Evolutionary conservation across 2,888 invertebrate species (phyloP), one percentile per base, ranked within the genome.

Genomic region (Hirudinaria manillensis): DNA sequence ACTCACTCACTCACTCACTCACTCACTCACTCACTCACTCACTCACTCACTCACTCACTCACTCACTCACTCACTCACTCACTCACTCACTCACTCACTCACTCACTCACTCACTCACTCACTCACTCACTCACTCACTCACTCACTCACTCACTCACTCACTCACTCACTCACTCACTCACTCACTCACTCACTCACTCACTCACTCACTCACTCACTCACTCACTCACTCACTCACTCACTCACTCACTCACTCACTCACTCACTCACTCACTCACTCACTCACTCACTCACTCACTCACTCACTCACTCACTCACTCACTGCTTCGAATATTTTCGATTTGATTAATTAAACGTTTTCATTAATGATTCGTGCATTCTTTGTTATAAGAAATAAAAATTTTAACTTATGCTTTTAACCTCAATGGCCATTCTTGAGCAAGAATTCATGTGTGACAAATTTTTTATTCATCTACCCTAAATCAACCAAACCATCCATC

Each of bases 1-100:
- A 21, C 32, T 24, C 67, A 29, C 72, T 36, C 72, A 65, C 56
- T 72, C 72, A 27, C 61, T 72, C 73, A 65, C 36, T 68, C 32
- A n/a, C 61, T 73, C 29, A 51, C 27, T 7, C 19, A 24, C 34
- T 55, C 24, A 45, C 51, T n/a, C 13, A 24, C n/a, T n/a, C 29
- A 4, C 1, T 61, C n/a, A 6, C n/a, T 61, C 13, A 27, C 4
- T 24, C n/a, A 2, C 1, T 16, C 13, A 21, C 24, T 29, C 24
- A 13, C n/a, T 10, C n/a, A 2, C 61, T 27, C 13, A 61, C 24
- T 27, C 3, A 21, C 56, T 56, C 56, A 16, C 13, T 6, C 21
- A 16, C 3, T 24, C 3, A 56, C 13, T 56, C 56, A 21, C 27
- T 7, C 21, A 3, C 6, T 56, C 56, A 56, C 13, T 56, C 6